Percentiles rank a stretch among this genome's conserved stretches.
These are phyloP conservation scores for Muscina levida DNA, from an alignment of 2,888 invertebrate genomes.

Conservation along the genomic window DNA sequence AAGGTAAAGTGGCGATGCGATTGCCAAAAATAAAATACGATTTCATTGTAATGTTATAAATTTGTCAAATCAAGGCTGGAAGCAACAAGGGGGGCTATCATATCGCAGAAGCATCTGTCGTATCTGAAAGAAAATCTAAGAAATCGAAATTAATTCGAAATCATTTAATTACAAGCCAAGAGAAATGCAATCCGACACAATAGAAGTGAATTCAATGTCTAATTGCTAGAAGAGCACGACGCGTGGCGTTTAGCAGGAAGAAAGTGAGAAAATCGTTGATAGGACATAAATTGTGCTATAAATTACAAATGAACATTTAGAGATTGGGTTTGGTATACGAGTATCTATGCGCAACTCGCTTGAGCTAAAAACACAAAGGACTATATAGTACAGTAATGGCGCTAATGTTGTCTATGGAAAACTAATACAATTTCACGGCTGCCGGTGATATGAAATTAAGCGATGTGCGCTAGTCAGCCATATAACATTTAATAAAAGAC, in stretches of 20 bases:
- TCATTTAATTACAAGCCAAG: constrained; percentile 17
- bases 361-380: too few relatives aligned
- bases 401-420: too few relatives aligned
- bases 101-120: not conserved
- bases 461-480: too few relatives aligned
- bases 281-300: not conserved
- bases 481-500: too few relatives aligned
- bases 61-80: constrained; percentile 50
- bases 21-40: not conserved
- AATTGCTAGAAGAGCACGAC: not conserved
- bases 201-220: not conserved
- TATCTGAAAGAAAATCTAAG: constrained; percentile 4
- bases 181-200: not conserved
- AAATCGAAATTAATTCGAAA: constrained; percentile 11
- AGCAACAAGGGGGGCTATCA: constrained; percentile 1
- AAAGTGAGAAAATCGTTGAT: not conserved
- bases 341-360: too few relatives aligned
- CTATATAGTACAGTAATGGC: too few relatives aligned
- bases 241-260: not conserved
- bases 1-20: not conserved
- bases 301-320: too few relatives aligned
- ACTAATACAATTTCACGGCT: too few relatives aligned
- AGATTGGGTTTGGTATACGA: too few relatives aligned
- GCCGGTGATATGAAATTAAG: too few relatives aligned
- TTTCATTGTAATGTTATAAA: constrained; percentile 45